A percentile compares a stretch with the other conserved stretches of the same genome.
Conservation (phyloP, 2,113 vertebrate genomes). For the Oenanthe melanoleuca region DNA sequence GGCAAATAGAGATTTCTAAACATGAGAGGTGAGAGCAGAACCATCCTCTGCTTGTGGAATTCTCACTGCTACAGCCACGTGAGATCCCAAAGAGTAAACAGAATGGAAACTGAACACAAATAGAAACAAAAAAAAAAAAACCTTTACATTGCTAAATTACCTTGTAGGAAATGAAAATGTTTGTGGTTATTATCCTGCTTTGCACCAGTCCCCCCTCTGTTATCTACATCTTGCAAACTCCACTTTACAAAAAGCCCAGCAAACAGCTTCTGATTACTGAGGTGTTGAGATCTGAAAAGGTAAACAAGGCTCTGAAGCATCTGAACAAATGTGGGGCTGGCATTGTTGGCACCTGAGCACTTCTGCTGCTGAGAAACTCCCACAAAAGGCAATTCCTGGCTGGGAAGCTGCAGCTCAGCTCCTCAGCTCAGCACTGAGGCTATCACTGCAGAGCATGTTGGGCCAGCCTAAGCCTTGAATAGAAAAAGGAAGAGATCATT, state of each 20-base stretch:
- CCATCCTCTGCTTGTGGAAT: constrained; percentile 3
- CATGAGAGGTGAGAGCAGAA: constrained; percentile 9
- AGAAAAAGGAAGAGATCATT: constrained; percentile 77
- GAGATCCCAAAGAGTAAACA: neutral
- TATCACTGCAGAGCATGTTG: constrained; percentile 60
- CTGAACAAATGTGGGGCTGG: neutral
- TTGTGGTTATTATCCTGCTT: neutral
- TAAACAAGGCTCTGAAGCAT: constrained; percentile 35
- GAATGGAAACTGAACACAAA: constrained; percentile 4
- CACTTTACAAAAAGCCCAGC: neutral
- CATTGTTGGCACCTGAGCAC: constrained; percentile 10
- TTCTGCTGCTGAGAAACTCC: constrained; percentile 16
- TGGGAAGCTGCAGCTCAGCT: constrained; percentile 59
- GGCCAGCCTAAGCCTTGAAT: constrained; percentile 67
- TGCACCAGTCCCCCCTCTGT: neutral
- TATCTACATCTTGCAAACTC: constrained; percentile 31
- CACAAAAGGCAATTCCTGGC: constrained; percentile 33
- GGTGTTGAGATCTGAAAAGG: constrained; percentile 10
- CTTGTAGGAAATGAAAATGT: constrained; percentile 1
- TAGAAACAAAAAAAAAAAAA: neutral
- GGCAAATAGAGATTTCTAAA: neutral
- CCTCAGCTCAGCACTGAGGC: constrained; percentile 49
- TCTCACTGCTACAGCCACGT: neutral
- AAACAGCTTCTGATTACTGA: constrained; percentile 55
- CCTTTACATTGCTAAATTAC: neutral